Conservation (phyloP, 2,113 vertebrate species). For the Chauna torquata region DNA sequence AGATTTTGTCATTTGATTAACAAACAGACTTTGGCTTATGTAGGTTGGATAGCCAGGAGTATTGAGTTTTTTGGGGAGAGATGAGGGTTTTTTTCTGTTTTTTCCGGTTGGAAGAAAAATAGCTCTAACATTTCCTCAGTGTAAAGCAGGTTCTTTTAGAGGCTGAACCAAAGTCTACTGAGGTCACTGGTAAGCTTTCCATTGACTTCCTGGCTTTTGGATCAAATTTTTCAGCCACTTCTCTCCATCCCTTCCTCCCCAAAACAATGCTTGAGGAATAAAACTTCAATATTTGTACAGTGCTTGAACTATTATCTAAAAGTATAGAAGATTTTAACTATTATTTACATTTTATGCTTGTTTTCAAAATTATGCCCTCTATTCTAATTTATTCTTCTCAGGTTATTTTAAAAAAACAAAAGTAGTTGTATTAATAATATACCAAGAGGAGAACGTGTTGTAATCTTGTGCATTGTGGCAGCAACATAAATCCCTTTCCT, state of each 20-base stretch:
- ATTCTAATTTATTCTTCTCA: constrained; percentile 48
- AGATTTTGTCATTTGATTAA: background rate
- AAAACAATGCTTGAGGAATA: background rate
- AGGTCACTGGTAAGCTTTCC: background rate
- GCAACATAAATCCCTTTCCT: constrained; percentile 72
- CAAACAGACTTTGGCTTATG: background rate
- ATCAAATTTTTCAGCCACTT: background rate
- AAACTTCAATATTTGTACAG: background rate
- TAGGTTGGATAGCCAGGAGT: background rate
- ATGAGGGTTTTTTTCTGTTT: background rate
- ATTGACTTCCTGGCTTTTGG: background rate
- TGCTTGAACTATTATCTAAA: background rate
- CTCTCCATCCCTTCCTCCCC: background rate
- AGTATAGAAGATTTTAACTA: background rate
- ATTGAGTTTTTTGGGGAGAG: background rate
- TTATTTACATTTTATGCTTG: background rate
- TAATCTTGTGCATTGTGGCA: constrained; percentile 79
- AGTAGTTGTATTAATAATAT: background rate
- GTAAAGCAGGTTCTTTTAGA: background rate
- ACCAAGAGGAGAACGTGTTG: constrained; percentile 60
- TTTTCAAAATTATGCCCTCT: constrained; percentile 38
- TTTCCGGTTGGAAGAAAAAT: background rate
- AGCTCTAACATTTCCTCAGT: background rate
- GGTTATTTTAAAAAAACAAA: background rate
- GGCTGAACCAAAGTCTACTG: background rate